Conservation (phyloP, 1,140 invertebrate genomes). For the Daktulosphaira vitifoliae region DNA sequence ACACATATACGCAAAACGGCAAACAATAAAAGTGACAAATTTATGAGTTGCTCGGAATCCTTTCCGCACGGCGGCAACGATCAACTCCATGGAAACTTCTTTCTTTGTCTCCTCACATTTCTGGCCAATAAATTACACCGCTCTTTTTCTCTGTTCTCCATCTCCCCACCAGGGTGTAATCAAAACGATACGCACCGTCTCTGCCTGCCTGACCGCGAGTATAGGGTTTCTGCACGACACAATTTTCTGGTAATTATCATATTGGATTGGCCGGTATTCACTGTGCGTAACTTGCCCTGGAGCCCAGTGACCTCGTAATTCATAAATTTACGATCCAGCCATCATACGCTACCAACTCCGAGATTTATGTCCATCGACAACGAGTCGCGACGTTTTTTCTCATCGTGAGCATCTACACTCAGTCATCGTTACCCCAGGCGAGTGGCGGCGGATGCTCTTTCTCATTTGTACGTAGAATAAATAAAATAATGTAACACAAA, state of each 20-base stretch:
- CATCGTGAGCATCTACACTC: slow-evolving; percentile 12
- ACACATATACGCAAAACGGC: neutral
- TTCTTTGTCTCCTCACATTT: slow-evolving; percentile 2
- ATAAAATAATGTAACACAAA: too few relatives aligned
- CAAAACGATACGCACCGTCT: too few relatives aligned
- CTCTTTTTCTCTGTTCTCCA: slow-evolving; percentile 8
- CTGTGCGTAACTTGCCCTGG: too few relatives aligned
- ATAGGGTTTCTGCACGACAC: too few relatives aligned
- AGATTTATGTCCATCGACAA: too few relatives aligned
- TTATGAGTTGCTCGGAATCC: slow-evolving; percentile 20
- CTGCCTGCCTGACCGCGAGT: too few relatives aligned
- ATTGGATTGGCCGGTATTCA: slow-evolving; percentile 32
- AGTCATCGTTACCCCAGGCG: too few relatives aligned
- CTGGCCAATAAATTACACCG: slow-evolving; percentile 19
- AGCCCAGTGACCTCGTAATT: slow-evolving; percentile 24
- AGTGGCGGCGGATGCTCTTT: too few relatives aligned
- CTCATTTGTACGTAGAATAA: too few relatives aligned
- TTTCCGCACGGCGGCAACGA: neutral
- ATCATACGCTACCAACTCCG: too few relatives aligned
- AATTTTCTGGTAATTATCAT: slow-evolving; percentile 34
- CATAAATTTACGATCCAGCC: slow-evolving; percentile 22
- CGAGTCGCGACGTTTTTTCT: slow-evolving; percentile 7
- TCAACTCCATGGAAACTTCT: slow-evolving; percentile 19
- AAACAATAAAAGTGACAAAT: slow-evolving; percentile 29
- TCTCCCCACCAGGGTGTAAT: too few relatives aligned